A percentile compares a stretch with the other conserved stretches of the same genome.
Conservation (phyloP, 2,113 vertebrate species). For the Sander lucioperca region DNA sequence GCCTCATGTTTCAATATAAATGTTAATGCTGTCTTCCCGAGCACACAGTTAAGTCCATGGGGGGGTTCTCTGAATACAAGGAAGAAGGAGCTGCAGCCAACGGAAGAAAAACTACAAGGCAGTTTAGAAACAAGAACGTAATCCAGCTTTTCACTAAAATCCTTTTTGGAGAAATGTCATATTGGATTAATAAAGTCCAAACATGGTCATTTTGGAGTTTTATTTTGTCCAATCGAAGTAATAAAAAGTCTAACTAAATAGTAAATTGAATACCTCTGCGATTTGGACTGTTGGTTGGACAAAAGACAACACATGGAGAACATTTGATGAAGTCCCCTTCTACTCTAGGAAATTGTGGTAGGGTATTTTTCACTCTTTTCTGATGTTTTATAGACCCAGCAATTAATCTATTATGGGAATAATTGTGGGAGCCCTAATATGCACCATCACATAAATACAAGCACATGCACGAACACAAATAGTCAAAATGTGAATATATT, state of each 20-base stretch:
- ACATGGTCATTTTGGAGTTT: slow-evolving; percentile 47
- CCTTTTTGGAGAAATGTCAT: slow-evolving; percentile 77
- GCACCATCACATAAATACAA: not conserved
- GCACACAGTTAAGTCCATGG: slow-evolving; percentile 34
- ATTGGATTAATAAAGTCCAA: slow-evolving; percentile 65
- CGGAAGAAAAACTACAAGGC: slow-evolving; percentile 54
- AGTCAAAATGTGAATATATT: too few relatives aligned
- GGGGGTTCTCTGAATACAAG: slow-evolving; percentile 40
- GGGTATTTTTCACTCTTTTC: not conserved
- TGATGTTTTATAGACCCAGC: not conserved
- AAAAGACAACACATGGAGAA: not conserved
- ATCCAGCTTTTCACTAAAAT: slow-evolving; percentile 71
- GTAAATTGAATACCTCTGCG: not conserved
- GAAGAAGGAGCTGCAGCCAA: slow-evolving; percentile 40
- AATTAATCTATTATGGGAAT: not conserved
- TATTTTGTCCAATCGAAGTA: slow-evolving; percentile 33
- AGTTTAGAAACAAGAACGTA: slow-evolving; percentile 56
- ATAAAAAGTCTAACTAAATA: not conserved
- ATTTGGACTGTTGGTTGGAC: not conserved
- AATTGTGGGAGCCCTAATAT: not conserved
- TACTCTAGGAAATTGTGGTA: not conserved
- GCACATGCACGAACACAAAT: not conserved
- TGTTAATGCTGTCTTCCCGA: slow-evolving; percentile 77
- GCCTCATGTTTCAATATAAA: slow-evolving; percentile 81
- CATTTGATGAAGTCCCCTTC: not conserved